Base-by-base conservation (phyloP, 2,797 vertebrate genomes). In the Centroberyx gerrardi region DNA sequence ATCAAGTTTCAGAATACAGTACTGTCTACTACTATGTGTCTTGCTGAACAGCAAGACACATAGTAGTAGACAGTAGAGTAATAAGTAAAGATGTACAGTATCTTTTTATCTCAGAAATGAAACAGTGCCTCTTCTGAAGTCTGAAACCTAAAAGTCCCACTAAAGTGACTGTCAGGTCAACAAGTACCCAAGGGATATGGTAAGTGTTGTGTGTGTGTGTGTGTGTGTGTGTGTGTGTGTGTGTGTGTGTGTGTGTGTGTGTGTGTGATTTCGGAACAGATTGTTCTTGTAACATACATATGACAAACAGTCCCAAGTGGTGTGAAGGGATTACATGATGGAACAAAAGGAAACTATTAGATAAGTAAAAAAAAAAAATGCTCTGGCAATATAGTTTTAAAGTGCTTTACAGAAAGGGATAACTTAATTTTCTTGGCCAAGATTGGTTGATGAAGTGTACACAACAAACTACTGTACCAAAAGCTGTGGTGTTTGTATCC, bases 181-280 rank as follows among this genome's bases (percentile, higher is more conserved):
- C 38, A 40, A 8, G 38, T 40, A 8, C 9, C 38, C 4, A 40
- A 40, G 38, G 38, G 7, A 40, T 40, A 40, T 2, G 2, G n/a
- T 28, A 2, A 62, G 27, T 67, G n/a, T 55, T 18, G n/a, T 33
- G 44, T 58, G 66, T 71, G 18, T 22, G 40, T 79, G 48, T 63
- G 40, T 28, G 62, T 33, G 55, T 54, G 58, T 36, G 46, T 46
- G n/a, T 55, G 13, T 18, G n/a, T 33, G 44, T 58, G 66, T 71
- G 18, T 22, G 40, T 79, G 48, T 63, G 40, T 28, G 62, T 33
- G 55, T 54, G 58, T 36, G 46, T 46, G 44, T 54, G 44, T 27
- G 53, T 68, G 76, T 67, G 52, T 83, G 72, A 77, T 87, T 84
- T 59, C 70, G 72, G 85, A 87, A 80, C 75, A 81, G 56, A 82